Evolutionary conservation across 2,888 invertebrate species (phyloP), one percentile per base, ranked within the genome.

Genomic region (Terebella lapidaria): DNA sequence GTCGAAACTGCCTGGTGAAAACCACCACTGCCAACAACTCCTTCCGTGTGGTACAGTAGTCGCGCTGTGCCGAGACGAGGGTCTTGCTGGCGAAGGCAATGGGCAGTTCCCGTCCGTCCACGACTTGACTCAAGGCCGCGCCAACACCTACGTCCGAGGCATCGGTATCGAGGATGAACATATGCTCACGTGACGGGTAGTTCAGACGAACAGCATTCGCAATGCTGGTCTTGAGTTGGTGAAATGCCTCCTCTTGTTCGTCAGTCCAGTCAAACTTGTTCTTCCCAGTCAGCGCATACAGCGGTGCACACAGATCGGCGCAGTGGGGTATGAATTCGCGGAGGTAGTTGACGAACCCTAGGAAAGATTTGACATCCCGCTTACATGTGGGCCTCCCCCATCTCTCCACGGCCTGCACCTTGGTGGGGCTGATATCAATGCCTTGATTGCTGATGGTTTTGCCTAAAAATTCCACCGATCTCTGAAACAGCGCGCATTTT

Each of bases 321-420:
- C 10, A 20, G 10, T 49, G n/a, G 22, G 49, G 18, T 15, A 49
- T 49, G 20, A n/a, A 20, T n/a, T 10, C 49, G 10, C 49, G 18
- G 49, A n/a, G 49, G 22, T 49, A 49, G 20, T 49, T 49, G 10
- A 49, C 49, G n/a, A 49, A 49, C 10, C 49, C 49, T 22, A 49
- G 49, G 20, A 49, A 49, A n/a, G 15, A 49, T 49, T 49, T 22
- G 10, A 49, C 10, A 10, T 49, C 20, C 22, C 10, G 15, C 10
- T n/a, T 20, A 20, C 22, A n/a, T 10, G 10, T 49, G 10, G 49
- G 49, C 10, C 10, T 20, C 18, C n/a, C n/a, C 49, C 49, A 49
- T 15, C 20, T 20, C 10, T 10, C 10, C 18, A 49, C 10, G 20
- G 49, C 22, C 20, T 49, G 10, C n/a, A 49, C 22, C 20, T 49